phyloP scores from a whole-genome alignment of 2,888 invertebrate species.

The Plagodis pulveraria region DNA sequence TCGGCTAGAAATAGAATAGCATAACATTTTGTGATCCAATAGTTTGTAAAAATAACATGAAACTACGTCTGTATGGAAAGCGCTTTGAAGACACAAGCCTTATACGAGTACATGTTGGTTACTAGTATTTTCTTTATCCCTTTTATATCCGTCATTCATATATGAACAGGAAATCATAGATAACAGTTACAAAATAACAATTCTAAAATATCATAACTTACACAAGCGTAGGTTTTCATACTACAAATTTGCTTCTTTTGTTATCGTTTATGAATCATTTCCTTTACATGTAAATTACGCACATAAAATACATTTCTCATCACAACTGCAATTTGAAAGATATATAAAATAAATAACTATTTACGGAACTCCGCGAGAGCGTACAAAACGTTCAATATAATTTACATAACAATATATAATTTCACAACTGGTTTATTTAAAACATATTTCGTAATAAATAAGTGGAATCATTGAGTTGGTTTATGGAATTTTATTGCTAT shows the following conservation, averaged over 20 bases:
- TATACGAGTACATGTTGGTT: too few relatives aligned
- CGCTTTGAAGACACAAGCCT: too few relatives aligned
- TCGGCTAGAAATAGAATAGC: too few relatives aligned
- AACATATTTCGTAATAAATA: slow-evolving; percentile 50
- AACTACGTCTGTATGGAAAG: too few relatives aligned
- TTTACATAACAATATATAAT: slow-evolving; percentile 39
- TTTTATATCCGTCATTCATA: too few relatives aligned
- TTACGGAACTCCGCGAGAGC: slow-evolving; percentile 14
- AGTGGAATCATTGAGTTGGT: slow-evolving; percentile 46
- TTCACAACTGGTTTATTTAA: slow-evolving; percentile 48
- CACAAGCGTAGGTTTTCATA: slow-evolving; percentile 19
- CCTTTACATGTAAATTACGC: slow-evolving; percentile 20
- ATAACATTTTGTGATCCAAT: too few relatives aligned
- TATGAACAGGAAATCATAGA: slow-evolving; percentile 7
- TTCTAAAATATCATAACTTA: background rate
- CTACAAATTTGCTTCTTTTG: slow-evolving; percentile 22
- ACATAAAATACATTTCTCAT: slow-evolving; percentile 28
- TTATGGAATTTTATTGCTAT: slow-evolving; percentile 38
- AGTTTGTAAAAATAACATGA: too few relatives aligned
- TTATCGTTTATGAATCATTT: slow-evolving; percentile 24
- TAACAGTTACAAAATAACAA: slow-evolving; percentile 3
- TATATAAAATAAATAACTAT: slow-evolving; percentile 23
- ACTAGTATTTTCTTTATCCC: too few relatives aligned
- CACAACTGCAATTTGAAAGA: slow-evolving; percentile 34
- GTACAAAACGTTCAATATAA: slow-evolving; percentile 33